Percentiles rank a stretch among this genome's conserved stretches.
These are phyloP conservation scores for Paraescarpia echinospica DNA, from an alignment of 1,140 invertebrate species.

Conservation along the genomic window DNA sequence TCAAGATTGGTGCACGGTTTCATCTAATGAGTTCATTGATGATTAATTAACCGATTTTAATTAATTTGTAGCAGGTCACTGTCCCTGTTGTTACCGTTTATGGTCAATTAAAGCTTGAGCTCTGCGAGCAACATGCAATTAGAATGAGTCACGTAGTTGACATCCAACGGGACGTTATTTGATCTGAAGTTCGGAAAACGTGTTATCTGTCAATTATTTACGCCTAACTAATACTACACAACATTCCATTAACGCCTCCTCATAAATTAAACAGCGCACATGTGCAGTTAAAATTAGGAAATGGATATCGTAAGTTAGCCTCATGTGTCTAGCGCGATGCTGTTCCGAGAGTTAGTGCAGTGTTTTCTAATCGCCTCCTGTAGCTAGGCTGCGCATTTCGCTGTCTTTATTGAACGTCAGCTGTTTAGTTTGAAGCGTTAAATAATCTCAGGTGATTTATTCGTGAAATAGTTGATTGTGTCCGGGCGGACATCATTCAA, in stretches of 20 bases:
- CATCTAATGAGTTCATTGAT: too few species aligned
- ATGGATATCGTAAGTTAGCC: neutral
- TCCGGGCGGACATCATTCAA: neutral
- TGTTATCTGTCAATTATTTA: neutral
- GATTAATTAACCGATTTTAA: too few species aligned
- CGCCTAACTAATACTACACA: neutral
- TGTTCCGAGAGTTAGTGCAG: neutral
- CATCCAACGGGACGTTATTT: neutral
- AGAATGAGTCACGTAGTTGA: neutral
- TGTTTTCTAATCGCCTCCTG: neutral
- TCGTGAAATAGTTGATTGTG: neutral
- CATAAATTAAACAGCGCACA: neutral
- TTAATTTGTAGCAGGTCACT: too few species aligned
- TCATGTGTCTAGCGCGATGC: neutral
- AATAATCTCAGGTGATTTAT: neutral
- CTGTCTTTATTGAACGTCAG: neutral
- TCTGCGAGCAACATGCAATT: neutral
- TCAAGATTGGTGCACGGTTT: too few species aligned
- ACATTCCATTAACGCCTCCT: neutral
- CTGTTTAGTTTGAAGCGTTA: neutral
- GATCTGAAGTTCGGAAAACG: neutral
- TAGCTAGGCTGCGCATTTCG: neutral
- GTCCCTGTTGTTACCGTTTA: too few species aligned
- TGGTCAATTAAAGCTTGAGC: too few species aligned
- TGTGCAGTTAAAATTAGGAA: neutral